Evolutionary conservation across 2,888 invertebrate genomes (phyloP).

Genomic region (Scaptomyza caliginosa): DNA sequence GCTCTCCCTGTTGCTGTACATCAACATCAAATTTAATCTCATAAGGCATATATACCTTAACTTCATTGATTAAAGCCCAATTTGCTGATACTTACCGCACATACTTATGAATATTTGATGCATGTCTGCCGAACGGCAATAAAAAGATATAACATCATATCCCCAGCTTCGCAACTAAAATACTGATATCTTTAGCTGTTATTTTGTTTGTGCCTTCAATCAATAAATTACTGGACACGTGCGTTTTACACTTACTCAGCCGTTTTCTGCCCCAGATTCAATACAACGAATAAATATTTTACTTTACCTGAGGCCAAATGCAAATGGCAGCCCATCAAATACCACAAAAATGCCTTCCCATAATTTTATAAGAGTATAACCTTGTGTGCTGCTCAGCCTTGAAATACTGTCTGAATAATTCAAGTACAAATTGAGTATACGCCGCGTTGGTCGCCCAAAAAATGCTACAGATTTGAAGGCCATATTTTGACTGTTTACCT

Average conservation of each 20-base stretch:
- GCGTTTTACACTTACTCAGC: slow-evolving; percentile 34
- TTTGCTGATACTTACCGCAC: background rate
- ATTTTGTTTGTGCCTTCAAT: slow-evolving; percentile 47
- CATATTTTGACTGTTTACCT: background rate
- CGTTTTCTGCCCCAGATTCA: slow-evolving; percentile 19
- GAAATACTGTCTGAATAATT: slow-evolving; percentile 30
- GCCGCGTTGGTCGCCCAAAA: slow-evolving; percentile 5
- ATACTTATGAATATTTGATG: slow-evolving; percentile 12
- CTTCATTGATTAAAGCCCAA: background rate
- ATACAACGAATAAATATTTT: slow-evolving; percentile 34
- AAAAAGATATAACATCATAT: background rate
- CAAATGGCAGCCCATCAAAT: slow-evolving; percentile 18
- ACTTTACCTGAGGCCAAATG: slow-evolving; percentile 22
- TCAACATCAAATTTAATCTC: background rate
- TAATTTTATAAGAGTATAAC: background rate
- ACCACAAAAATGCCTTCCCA: slow-evolving; percentile 8
- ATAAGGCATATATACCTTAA: background rate
- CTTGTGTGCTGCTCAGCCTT: slow-evolving; percentile 1
- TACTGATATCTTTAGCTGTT: slow-evolving; percentile 44
- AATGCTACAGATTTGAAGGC: slow-evolving; percentile 4
- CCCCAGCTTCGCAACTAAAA: background rate
- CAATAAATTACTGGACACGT: slow-evolving; percentile 67
- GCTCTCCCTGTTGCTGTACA: background rate
- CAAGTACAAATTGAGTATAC: slow-evolving; percentile 29
- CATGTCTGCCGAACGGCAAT: slow-evolving; percentile 4